Conservation (phyloP, 2,113 vertebrate genomes). For the Fukomys damarensis region DNA sequence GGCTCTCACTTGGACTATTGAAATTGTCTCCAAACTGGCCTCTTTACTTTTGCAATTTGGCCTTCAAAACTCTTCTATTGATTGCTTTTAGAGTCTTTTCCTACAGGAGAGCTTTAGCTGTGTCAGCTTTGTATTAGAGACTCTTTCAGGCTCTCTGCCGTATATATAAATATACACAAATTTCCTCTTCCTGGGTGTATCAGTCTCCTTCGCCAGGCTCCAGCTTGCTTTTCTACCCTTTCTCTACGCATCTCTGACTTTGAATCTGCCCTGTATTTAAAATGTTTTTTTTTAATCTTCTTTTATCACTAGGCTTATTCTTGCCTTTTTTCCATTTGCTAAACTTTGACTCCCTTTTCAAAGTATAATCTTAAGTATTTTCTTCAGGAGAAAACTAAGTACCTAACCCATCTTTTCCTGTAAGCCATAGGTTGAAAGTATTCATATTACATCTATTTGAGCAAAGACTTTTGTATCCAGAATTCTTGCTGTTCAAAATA, state of each 20-base stretch:
- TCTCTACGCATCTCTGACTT: not conserved
- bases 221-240: not conserved
- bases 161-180: not conserved
- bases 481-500: not conserved
- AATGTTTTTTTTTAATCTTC: not conserved
- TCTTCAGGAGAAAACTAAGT: not conserved
- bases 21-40: conserved; percentile 25
- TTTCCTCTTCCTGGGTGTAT: not conserved
- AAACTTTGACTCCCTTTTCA: not conserved
- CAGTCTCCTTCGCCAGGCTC: not conserved
- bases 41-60: not conserved
- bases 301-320: not conserved
- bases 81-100: conserved; percentile 17
- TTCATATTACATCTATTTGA: not conserved
- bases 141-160: not conserved
- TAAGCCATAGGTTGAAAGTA: not conserved
- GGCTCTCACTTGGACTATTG: not conserved
- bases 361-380: not conserved
- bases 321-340: not conserved
- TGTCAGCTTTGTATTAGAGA: not conserved
- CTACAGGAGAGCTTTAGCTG: not conserved
- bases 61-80: not conserved
- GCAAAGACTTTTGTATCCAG: not conserved
- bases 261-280: not conserved
- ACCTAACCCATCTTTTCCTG: not conserved